Base-by-base conservation (phyloP, 2,113 vertebrate species). In the Alligator sinensis region DNA sequence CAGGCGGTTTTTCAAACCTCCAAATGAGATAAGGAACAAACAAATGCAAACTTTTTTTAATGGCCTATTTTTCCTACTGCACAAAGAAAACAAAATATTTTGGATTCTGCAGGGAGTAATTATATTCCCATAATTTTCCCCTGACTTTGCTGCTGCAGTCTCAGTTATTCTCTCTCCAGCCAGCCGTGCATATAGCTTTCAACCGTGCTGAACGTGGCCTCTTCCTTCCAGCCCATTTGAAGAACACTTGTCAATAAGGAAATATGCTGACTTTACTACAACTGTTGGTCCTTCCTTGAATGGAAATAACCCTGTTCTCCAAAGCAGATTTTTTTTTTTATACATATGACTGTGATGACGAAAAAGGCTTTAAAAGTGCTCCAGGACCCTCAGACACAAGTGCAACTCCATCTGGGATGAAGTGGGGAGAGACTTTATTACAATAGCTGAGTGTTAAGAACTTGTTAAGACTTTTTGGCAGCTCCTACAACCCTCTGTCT, bases 351-450 rank as follows among this genome's bases (percentile, higher is more conserved):
- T 24, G 9, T 15, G 57, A 58, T 30, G 64, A 89, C 72, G 22
- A 83, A 92, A 87, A 94, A 57, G 8, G 76, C 58, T 90, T 89
- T 24, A 47, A 82, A 91, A 75, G 22, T 15, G 6, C 87, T 78
- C 30, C 92, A 70, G 57, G 64, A 74, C 47, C 63, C 25, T 77
- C n/a, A 55, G 5, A 21, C 21, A 9, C 54, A 80, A 86, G 75
- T 2, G 87, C 75, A 89, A 90, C 59, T 28, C 76, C 84, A 59
- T 5, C 24, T 61, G 9, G 80, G 76, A 90, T 62, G 55, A 5
- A 38, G 18, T 22, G 34, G 30, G 10, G 21, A 38, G 2, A 19
- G 38, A 18, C 30, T 11, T 72, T 72, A 38, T 38, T 72, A 22
- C 10, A 5, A 72, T 34, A 38, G 11, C 19, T 38, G 68, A 47